Base-by-base conservation (phyloP, 2,113 vertebrate species). In the Furnarius figulus region DNA sequence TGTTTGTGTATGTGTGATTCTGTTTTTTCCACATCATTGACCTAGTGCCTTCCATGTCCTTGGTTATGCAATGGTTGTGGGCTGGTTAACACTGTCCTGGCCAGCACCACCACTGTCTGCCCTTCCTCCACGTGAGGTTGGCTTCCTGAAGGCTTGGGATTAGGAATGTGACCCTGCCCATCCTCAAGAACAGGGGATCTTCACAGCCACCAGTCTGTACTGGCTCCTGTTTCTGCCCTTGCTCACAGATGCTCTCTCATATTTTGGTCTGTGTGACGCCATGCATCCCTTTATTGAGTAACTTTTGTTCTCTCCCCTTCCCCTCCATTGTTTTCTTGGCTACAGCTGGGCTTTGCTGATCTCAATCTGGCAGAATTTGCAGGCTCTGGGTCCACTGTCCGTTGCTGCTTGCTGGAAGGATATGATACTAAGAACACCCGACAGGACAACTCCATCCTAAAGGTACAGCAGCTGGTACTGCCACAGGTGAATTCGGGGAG, bases 371-470 rank as follows among this genome's bases (percentile, higher is more conserved):
- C 99, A 2, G 99, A 99, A 97, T 99, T 99, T 86, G 99, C 99
- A 0, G 99, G 99, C 94, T 99, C 99, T 7, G 99, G 99, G 95
- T 99, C 99, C 97, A 99, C 99, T 0, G 99, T 98, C 61, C 99
- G 99, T 91, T 99, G 99, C 98, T 99, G 99, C 93, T 98, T 99
- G 93, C 98, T 99, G 96, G 99, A 99, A 96, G 99, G 99, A 10
- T 99, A 99, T 9, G 99, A 99, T 97, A 99, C 99, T 5, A 99
- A 99, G 98, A 99, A 99, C 94, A 99, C 99, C 1, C 98, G 99
- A 52, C 99, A 99, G 97, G 99, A 99, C 98, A 99, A 99, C 98
- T 99, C 99, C 94, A 99, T 99, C 85, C 98, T 99, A 71, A 99
- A 99, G 99, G 99, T 98, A 97, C 82, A 2, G 22, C 25, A 75